phyloP scores from a whole-genome alignment of 1,140 invertebrate genomes.

The Caenorhabditis briggsae region DNA sequence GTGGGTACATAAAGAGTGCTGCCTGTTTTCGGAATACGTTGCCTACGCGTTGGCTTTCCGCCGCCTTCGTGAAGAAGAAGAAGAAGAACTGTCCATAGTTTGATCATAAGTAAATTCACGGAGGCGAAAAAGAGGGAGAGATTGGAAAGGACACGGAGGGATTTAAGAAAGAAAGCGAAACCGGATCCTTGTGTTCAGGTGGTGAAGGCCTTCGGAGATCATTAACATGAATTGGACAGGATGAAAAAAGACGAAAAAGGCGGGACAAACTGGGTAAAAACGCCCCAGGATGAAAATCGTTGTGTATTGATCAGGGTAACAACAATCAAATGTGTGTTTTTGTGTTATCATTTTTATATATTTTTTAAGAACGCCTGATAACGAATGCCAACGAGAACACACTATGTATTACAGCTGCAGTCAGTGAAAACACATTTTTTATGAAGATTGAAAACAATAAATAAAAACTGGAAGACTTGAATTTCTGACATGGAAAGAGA shows the following conservation, averaged over 20 bases:
- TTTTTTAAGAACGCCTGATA: neutral
- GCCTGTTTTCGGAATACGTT: neutral
- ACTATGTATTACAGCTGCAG: no score
- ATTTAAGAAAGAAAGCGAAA: neutral
- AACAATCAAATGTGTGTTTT: neutral
- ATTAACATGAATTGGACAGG: constrained; percentile 34
- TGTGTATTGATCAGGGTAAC: constrained; percentile 41
- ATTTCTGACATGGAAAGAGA: no score
- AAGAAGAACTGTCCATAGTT: constrained; percentile 26
- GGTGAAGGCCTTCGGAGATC: constrained; percentile 14
- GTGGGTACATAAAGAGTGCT: constrained; percentile 2
- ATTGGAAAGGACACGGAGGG: neutral
- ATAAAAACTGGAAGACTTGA: no score
- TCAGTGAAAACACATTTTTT: no score
- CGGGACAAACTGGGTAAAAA: neutral
- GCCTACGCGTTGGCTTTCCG: no score
- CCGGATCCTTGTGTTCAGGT: constrained; percentile 26
- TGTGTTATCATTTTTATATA: neutral
- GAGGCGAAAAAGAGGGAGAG: neutral
- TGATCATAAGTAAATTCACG: neutral
- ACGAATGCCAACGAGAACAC: neutral
- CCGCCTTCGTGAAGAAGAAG: no score
- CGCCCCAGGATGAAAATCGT: neutral
- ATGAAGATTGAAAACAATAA: no score
- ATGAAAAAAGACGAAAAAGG: neutral